Base-by-base conservation (phyloP, 64 coral and sea anemone species). In the Montipora efflorescens region DNA sequence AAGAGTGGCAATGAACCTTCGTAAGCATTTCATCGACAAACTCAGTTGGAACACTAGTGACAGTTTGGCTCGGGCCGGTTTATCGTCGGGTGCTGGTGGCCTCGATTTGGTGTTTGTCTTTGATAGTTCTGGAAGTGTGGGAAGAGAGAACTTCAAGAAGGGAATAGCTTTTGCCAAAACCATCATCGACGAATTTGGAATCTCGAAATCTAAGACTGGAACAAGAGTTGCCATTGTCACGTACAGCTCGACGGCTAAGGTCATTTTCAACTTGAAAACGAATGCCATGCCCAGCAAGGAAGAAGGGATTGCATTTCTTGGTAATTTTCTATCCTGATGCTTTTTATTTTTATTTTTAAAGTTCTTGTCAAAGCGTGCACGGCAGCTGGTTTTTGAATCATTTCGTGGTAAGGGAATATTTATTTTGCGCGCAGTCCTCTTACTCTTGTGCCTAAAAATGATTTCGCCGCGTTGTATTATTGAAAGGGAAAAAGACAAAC, bases 111-210 rank as follows among this genome's bases (percentile, higher is more conserved):
- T 99, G 16, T 96, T 99, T 48, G 92, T 95, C 19, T 91, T 99
- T 48, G 98, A 99, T 70, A 99, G 98, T 43, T 99, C 98, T 67
- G 95, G 95, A 75, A 99, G 95, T 83, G 98, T 99, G 43, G 98
- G 98, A 16, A 67, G 47, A 47, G 51, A 19, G 9, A 96, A 99
- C 71, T 99, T 99, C 76, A 78, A 80, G 28, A 96, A 96, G 76
- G 98, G 98, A 76, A 92, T 99, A 14, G 92, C 87, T 19, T 99
- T 99, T 78, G 98, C 95, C 16, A 84, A 80, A 48, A 99, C 98
- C 28, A 99, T 99, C 23, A 99, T 99, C 51, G 89, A 92, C 14
- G 98, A 99, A 85, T 99, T 96, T 81, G 98, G 98, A 14, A 83
- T 99, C 45, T 99, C 98, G 23, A 89, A 62, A 4, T 94, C 95